phyloP scores from a whole-genome alignment of 2,888 invertebrate genomes.

The Lottia gigantea region DNA sequence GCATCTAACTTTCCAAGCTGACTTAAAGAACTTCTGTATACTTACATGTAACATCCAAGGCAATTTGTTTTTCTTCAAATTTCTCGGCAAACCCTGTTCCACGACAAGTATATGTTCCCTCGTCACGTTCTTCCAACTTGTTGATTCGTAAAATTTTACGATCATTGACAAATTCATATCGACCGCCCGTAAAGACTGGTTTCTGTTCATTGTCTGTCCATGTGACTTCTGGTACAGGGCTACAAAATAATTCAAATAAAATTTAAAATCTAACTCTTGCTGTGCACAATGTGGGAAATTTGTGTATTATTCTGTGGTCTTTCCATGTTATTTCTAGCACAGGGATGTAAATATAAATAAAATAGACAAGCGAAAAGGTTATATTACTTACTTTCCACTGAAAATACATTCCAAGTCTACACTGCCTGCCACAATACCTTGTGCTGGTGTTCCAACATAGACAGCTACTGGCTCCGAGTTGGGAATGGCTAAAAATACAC shows the following conservation, averaged over 20 bases:
- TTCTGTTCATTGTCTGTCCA: constrained; percentile 15
- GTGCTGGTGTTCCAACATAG: not conserved
- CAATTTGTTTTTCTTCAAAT: not conserved
- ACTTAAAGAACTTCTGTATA: not conserved
- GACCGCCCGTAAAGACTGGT: not conserved
- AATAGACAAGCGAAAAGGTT: no score
- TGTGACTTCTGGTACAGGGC: constrained; percentile 6
- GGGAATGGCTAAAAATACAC: constrained; percentile 4
- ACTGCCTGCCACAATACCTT: not conserved
- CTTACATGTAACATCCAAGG: constrained; percentile 29
- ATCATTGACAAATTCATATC: not conserved
- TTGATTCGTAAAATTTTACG: constrained; percentile 22
- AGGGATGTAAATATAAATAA: no score
- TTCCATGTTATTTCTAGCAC: no score
- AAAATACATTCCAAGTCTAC: constrained; percentile 26
- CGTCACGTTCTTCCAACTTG: constrained; percentile 25
- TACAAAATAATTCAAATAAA: not conserved
- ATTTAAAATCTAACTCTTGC: no score
- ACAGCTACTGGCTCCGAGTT: constrained; percentile 12
- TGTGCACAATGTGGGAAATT: no score
- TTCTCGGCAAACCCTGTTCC: constrained; percentile 14
- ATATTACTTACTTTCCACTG: constrained; percentile 27
- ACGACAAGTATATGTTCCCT: constrained; percentile 25
- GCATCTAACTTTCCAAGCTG: no score
- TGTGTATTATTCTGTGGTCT: no score